phyloP scores from a whole-genome alignment of 1,140 invertebrate species.

The Mactra quadrangularis region DNA sequence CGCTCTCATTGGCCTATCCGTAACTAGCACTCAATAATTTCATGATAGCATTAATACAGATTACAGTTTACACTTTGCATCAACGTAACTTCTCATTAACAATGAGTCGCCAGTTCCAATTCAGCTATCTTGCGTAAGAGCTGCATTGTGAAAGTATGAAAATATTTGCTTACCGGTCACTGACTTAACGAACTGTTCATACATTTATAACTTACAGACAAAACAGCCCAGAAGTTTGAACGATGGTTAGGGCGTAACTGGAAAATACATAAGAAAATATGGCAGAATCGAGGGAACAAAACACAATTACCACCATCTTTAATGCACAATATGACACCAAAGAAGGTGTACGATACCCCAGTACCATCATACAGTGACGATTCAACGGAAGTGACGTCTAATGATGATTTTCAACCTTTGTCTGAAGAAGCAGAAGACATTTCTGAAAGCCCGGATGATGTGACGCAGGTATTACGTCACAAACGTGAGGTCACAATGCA shows the following conservation, averaged over 20 bases:
- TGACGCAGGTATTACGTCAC: constrained; percentile 25
- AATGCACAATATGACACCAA: constrained; percentile 40
- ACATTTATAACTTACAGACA: constrained; percentile 21
- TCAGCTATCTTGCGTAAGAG: too few relatives aligned
- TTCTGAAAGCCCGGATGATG: neutral
- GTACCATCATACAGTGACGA: neutral
- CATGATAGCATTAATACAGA: too few relatives aligned
- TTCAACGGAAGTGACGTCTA: neutral
- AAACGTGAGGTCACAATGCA: constrained; percentile 72
- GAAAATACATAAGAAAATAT: neutral
- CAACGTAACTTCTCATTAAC: too few relatives aligned
- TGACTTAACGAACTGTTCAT: too few relatives aligned
- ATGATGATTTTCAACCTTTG: neutral
- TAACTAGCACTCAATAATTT: too few relatives aligned
- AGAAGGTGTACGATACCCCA: constrained; percentile 50
- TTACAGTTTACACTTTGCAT: too few relatives aligned
- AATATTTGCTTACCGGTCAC: too few relatives aligned
- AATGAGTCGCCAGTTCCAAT: too few relatives aligned
- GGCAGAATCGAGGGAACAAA: neutral
- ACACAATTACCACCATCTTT: neutral
- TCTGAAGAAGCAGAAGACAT: neutral
- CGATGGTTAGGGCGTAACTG: constrained; percentile 21
- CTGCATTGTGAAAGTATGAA: too few relatives aligned
- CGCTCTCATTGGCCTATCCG: too few relatives aligned
- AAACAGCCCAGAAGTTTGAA: neutral